Conservation (phyloP, 1,140 invertebrate species). For the Drosophila pseudoananassae region DNA sequence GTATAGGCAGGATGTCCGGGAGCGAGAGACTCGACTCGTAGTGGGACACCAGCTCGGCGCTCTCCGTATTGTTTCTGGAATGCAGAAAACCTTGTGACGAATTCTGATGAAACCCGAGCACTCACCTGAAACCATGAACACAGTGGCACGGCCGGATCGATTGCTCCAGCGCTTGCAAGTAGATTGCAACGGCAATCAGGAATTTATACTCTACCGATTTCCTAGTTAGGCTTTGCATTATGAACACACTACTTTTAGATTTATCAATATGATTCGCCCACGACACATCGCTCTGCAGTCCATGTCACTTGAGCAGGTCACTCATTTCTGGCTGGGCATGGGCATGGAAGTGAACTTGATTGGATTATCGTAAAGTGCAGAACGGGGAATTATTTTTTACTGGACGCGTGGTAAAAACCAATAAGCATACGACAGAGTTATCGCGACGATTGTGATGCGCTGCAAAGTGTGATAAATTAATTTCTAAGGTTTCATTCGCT, state of each 20-base stretch:
- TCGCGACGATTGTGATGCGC: conserved; percentile 63
- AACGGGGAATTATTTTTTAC: conserved; percentile 35
- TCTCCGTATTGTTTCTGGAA: conserved; percentile 80
- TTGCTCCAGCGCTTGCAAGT: conserved; percentile 76
- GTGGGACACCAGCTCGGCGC: conserved; percentile 81
- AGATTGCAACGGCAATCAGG: conserved; percentile 64
- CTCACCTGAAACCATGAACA: conserved; percentile 83
- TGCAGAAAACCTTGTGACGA: conserved; percentile 18
- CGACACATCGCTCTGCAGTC: conserved; percentile 57
- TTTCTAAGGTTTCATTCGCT: conserved; percentile 82
- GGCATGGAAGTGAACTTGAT: conserved; percentile 33
- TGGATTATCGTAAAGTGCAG: conserved; percentile 61
- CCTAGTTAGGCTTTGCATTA: conserved; percentile 66
- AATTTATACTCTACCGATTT: conserved; percentile 63
- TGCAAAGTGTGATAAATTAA: conserved; percentile 80
- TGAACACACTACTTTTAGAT: conserved; percentile 58
- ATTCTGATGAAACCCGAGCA: conserved; percentile 64
- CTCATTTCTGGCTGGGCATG: conserved; percentile 31
- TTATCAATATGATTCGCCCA: conserved; percentile 50
- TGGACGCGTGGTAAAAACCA: conserved; percentile 30
- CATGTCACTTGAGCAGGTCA: conserved; percentile 52
- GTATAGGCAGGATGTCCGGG: conserved; percentile 92
- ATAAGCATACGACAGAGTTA: conserved; percentile 73
- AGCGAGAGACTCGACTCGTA: conserved; percentile 89
- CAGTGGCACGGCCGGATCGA: conserved; percentile 81